Percentiles rank a stretch among this genome's conserved stretches.
These are phyloP conservation scores for Lycopodina hypogea DNA, from an alignment of 37 sponge, comb jelly and placozoan species.

Conservation along the genomic window DNA sequence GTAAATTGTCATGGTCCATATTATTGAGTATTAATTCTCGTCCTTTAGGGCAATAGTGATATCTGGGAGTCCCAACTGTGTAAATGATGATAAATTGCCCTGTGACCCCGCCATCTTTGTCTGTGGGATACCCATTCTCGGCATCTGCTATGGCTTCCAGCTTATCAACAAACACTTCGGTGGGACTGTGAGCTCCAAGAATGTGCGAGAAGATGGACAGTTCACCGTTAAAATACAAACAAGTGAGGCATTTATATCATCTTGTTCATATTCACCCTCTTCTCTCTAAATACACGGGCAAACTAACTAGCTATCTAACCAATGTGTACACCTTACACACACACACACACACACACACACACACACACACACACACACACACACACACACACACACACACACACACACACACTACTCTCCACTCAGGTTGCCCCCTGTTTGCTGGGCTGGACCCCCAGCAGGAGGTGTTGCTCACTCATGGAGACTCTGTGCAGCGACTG, in stretches of 20 bases:
- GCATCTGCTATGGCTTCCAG: conserved; percentile 93
- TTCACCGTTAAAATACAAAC: conserved; percentile 17
- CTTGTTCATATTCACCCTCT: neutral
- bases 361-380: neutral
- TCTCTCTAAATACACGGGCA: too few species aligned
- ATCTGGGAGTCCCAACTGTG: conserved; percentile 80
- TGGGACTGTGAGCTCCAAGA: conserved; percentile 51
- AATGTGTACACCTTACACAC: neutral
- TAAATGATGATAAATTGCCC: conserved; percentile 35
- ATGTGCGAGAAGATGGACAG: conserved; percentile 81
- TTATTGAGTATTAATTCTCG: too few species aligned
- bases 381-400: conserved; percentile 10
- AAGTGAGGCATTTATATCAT: neutral
- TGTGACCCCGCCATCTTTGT: conserved; percentile 62
- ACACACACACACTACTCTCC: neutral
- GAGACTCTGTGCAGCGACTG: conserved; percentile 61
- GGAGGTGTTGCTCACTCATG: conserved; percentile 82
- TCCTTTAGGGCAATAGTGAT: conserved; percentile 78
- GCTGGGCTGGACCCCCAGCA: conserved; percentile 48
- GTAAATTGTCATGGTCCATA: too few species aligned
- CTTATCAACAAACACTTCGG: conserved; percentile 72
- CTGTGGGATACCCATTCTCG: conserved; percentile 72
- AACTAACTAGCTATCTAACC: too few species aligned
- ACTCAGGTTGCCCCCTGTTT: conserved; percentile 15
- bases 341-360: too few species aligned